Conservation (phyloP, 2,797 vertebrate species). For the Sebastolobus altivelis region DNA sequence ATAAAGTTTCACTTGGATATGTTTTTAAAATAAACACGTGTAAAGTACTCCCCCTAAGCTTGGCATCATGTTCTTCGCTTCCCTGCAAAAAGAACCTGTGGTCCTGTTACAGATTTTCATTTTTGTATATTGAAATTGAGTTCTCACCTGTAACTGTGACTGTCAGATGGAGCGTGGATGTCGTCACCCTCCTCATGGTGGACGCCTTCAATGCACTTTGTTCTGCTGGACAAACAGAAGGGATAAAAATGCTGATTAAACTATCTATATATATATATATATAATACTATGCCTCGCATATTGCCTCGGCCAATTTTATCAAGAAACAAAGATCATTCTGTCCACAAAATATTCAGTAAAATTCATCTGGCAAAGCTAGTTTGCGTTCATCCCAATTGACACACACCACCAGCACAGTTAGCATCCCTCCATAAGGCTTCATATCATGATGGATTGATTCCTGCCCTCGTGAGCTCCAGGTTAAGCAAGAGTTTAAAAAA, state of each 20-base stretch:
- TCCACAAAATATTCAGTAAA: neutral
- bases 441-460: constrained; percentile 40
- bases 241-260: neutral
- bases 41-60: neutral
- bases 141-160: constrained; percentile 76
- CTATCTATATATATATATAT: neutral
- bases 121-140: constrained; percentile 24
- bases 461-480: constrained; percentile 12
- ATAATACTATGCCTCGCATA: neutral
- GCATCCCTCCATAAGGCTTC: constrained; percentile 5
- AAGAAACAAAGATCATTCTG: neutral
- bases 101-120: constrained; percentile 1
- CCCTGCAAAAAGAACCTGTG: neutral
- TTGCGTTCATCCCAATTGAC: constrained; percentile 1
- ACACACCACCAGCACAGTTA: constrained; percentile 8
- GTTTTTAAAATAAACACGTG: neutral
- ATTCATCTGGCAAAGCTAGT: neutral
- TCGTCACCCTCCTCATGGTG: constrained; percentile 69
- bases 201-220: constrained; percentile 35
- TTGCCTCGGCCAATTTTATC: neutral
- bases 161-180: constrained; percentile 53
- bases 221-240: constrained; percentile 63
- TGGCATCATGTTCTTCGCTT: constrained; percentile 22
- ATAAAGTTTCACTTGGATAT: neutral
- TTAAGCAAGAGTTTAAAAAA: constrained; percentile 29